Evolutionary conservation across 2,797 vertebrate genomes (phyloP), one percentile per base, ranked within the genome.

Genomic region (Vespertilio murinus): DNA sequence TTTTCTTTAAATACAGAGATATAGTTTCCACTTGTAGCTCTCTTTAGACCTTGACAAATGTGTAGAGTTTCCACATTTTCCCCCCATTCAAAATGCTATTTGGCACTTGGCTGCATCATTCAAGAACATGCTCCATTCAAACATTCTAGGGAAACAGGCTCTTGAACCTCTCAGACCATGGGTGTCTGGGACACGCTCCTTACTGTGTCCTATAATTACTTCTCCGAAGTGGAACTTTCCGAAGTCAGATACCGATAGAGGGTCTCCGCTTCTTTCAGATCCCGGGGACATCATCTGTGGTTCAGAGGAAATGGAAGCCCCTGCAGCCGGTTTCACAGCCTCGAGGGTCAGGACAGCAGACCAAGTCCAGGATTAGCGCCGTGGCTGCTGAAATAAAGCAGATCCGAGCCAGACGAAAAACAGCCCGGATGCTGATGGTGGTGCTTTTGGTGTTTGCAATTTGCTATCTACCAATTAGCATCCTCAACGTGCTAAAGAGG

Each of bases 401-500:
- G 98, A 98, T 99, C 97, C 98, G 98, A 94, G 98, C 99, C 20
- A 97, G 99, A 88, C 98, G 99, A 95, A 99, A 99, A 98, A 99
- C 99, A 5, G 99, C 99, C 8, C 98, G 99, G 54, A 99, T 99
- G 99, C 97, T 99, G 88, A 99, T 99, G 98, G 99, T 99, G 20
- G 99, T 99, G 88, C 99, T 99, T 77, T 97, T 99, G 96, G 99
- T 99, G 94, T 99, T 99, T 92, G 99, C 99, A 40, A 98, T 99
- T 95, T 99, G 99, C 97, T 99, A 99, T 98, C 98, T 99, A 86
- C 99, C 99, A 70, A 99, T 99, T 97, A 99, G 99, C 96, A 98
- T 99, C 89, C 99, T 99, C 96, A 99, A 99, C 96, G 98, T 99
- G 94, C 98, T 99, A 97, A 99, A 99, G 98, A 99, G 99, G 99